Percentiles rank a stretch among this genome's conserved stretches.
These are phyloP conservation scores for Tipula vernalis DNA, from an alignment of 2,888 invertebrate species.

Conservation along the genomic window DNA sequence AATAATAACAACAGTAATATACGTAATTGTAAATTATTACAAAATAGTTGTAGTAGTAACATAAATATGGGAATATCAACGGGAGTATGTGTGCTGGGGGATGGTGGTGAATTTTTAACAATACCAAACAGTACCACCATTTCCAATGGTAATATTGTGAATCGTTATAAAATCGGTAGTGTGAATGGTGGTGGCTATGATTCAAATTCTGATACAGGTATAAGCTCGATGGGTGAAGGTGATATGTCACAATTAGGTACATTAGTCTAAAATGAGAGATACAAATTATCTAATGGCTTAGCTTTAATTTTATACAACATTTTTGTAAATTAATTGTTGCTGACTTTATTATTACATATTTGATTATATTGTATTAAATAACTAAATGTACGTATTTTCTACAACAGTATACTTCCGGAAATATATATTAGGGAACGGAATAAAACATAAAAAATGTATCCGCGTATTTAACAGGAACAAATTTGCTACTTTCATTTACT, in stretches of 20 bases:
- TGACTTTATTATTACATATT: neutral
- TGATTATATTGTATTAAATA: neutral
- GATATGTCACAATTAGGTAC: slow-evolving; percentile 18
- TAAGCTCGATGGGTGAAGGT: slow-evolving; percentile 19
- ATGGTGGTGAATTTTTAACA: neutral
- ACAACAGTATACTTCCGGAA: neutral
- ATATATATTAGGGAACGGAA: no score
- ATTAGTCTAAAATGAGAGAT: slow-evolving; percentile 15
- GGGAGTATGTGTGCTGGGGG: neutral
- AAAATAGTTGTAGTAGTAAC: neutral
- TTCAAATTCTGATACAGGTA: slow-evolving; percentile 18
- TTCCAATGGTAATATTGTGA: neutral
- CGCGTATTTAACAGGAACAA: no score
- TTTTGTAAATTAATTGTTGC: neutral
- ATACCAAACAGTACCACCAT: neutral
- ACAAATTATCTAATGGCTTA: neutral
- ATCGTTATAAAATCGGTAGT: neutral
- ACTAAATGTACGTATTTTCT: neutral
- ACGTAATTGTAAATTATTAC: neutral
- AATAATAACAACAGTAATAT: neutral
- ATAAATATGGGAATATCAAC: neutral
- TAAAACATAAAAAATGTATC: no score
- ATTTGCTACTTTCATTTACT: no score
- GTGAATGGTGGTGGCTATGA: slow-evolving; percentile 16
- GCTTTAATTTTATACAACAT: neutral